Base-by-base conservation (phyloP, 2,113 vertebrate genomes). In the Zootoca vivipara region DNA sequence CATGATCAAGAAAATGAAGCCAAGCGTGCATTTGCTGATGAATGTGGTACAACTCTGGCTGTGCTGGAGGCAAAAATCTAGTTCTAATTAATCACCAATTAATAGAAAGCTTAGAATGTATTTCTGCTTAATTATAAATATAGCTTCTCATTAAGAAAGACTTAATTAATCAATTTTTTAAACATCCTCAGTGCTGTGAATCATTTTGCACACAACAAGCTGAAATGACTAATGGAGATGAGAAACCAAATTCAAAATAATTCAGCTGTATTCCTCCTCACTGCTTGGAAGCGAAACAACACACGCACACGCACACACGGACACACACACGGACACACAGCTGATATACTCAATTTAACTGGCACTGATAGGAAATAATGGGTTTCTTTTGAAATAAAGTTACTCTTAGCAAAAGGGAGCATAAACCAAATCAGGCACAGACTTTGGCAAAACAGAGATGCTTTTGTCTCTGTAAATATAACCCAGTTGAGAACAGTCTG, bases 111-210 rank as follows among this genome's bases (percentile, higher is more conserved):
- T 93, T 95, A 95, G 89, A 90, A 96, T 95, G 92, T 95, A 95
- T 95, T 95, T 96, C 87, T 93, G 86, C 82, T 96, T 94, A 96
- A 96, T 97, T 97, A 96, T 89, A 97, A 97, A 96, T 93, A 90
- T 80, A 95, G 80, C 72, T 95, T 95, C 86, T 93, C 88, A 96
- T 94, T 96, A 95, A 93, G 88, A 84, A 52, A 89, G 77, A 90
- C 38, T 94, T 92, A 96, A 97, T 96, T 96, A 95, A 96, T 96
- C 95, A 95, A 96, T 93, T 95, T 95, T 91, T 91, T 90, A 78
- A 91, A 89, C 84, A 69, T 81, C 90, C 93, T 93, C 92, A 83
- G 93, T 87, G 87, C 1, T 13, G 80, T 91, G 86, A 95, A 94
- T 94, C 90, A 89, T 83, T 93, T 84, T 88, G 35, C 52, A 88